Base-by-base conservation (phyloP, 2,888 invertebrate species). In the Smittia sp. region DNA sequence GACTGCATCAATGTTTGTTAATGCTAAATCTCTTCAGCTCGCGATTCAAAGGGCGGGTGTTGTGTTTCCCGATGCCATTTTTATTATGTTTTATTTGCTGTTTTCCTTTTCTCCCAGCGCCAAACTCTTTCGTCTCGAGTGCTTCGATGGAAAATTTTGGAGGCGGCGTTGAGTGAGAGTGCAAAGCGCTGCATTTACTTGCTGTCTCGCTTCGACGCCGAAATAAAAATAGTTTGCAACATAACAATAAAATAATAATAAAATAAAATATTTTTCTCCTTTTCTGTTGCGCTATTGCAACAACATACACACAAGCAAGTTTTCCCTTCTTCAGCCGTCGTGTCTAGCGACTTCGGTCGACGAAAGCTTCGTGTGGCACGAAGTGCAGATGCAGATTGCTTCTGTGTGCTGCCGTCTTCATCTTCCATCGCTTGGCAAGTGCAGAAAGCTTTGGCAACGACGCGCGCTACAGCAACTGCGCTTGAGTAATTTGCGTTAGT, bases 221-320 rank as follows among this genome's bases (percentile, higher is more conserved):
- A 58, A 58, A 58, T 58, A 58, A 58, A 58, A 20, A 22, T 22
- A 20, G 20, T 22, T 58, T n/a, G 22, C 69, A 70, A 70, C 41
- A 70, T 54, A 70, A 70, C 69, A 70, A 70, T 70, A 70, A 70
- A 70, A 70, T 70, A 70, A 70, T 70, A 70, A 54, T 70, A 70
- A 70, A 70, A 70, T 70, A 54, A 70, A 54, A 58, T 58, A n/a
- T 20, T 58, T 58, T 58, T 58, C 22, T 58, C 9, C 32, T 32
- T 32, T 32, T 32, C 46, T 46, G 46, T 46, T 58, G 22, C 22
- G 22, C 46, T 58, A 20, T 22, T 46, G 46, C 46, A 46, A 46
- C 58, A 58, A 22, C 58, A 58, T 13, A 58, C 58, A 58, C 22
- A 22, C 20, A 20, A 58, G n/a, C 20, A 22, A 32, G 32, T 32